Percentiles rank a stretch among this genome's conserved stretches.
Evolutionary conservation across 2,888 invertebrate genomes (phyloP).

Genomic region (Drosophila mettleri): DNA sequence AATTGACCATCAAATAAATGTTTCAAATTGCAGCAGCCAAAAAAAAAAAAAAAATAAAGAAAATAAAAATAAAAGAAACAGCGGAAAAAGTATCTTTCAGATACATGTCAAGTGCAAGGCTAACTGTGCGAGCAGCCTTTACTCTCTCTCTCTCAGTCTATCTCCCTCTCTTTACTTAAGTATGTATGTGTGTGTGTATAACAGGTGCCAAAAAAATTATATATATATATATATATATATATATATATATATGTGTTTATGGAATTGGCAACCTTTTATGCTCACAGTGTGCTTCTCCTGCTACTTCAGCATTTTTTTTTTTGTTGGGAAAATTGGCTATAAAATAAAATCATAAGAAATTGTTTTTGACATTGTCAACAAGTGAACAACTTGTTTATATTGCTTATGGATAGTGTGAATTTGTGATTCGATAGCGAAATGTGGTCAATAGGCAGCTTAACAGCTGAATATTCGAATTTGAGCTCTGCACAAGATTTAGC

Average conservation of each 20-base stretch:
- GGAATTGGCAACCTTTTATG: slow-evolving; percentile 61
- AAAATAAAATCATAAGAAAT: slow-evolving; percentile 50
- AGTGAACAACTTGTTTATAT: slow-evolving; percentile 54
- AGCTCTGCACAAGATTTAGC: not conserved
- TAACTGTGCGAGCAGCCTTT: slow-evolving; percentile 24
- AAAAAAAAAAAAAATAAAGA: slow-evolving; percentile 2
- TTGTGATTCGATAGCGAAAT: slow-evolving; percentile 5
- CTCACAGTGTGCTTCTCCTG: slow-evolving; percentile 36
- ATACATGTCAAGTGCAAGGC: slow-evolving; percentile 65
- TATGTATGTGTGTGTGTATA: slow-evolving; percentile 53
- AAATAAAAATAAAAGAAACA: not conserved
- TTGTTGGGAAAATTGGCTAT: slow-evolving; percentile 18
- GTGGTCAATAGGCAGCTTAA: not conserved
- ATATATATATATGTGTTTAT: slow-evolving; percentile 38
- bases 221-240: slow-evolving; percentile 37
- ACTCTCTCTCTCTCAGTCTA: slow-evolving; percentile 8
- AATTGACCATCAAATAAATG: slow-evolving; percentile 73
- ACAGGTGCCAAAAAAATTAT: slow-evolving; percentile 64
- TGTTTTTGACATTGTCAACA: slow-evolving; percentile 59
- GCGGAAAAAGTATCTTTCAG: slow-evolving; percentile 45
- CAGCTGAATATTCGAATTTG: not conserved
- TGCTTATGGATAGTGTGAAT: slow-evolving; percentile 19
- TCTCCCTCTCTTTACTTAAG: not conserved
- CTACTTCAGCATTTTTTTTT: slow-evolving; percentile 14
- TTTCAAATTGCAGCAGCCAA: slow-evolving; percentile 54